Conservation (phyloP, 2,797 vertebrate species). For the Rhinella marina region DNA sequence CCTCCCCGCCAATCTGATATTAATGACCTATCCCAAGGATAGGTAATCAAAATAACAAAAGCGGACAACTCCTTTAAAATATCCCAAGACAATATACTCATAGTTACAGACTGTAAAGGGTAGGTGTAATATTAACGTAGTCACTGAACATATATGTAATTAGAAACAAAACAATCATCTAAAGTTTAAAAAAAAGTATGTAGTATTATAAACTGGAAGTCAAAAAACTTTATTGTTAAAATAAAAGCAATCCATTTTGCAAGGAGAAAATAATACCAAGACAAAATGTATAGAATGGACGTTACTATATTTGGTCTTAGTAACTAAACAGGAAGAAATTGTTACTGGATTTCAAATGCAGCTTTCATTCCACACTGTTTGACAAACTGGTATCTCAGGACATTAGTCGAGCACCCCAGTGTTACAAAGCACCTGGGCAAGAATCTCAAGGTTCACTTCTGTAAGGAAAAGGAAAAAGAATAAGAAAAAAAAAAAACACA, state of each 20-base stretch:
- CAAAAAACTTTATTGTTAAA: not conserved
- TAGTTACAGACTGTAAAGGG: too few relatives aligned
- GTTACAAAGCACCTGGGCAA: conserved; percentile 48
- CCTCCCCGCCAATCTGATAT: too few relatives aligned
- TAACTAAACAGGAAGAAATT: not conserved
- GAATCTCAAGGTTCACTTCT: conserved; percentile 57
- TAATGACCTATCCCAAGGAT: too few relatives aligned
- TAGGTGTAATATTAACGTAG: not conserved
- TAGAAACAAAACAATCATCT: not conserved
- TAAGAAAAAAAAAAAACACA: not conserved
- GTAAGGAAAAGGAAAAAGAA: conserved; percentile 10
- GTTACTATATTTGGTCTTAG: not conserved
- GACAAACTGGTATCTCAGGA: not conserved
- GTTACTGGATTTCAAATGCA: not conserved
- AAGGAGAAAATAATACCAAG: not conserved
- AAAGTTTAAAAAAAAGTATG: too few relatives aligned
- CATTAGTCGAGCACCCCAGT: conserved; percentile 47
- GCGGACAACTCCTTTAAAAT: too few relatives aligned
- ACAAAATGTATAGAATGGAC: not conserved
- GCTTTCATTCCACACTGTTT: not conserved
- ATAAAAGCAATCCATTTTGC: not conserved
- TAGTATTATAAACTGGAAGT: too few relatives aligned
- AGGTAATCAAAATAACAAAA: too few relatives aligned
- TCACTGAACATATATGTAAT: not conserved
- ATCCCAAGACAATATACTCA: too few relatives aligned